phyloP scores from a whole-genome alignment of 2,797 vertebrate genomes.

The Delichon dasypus region DNA sequence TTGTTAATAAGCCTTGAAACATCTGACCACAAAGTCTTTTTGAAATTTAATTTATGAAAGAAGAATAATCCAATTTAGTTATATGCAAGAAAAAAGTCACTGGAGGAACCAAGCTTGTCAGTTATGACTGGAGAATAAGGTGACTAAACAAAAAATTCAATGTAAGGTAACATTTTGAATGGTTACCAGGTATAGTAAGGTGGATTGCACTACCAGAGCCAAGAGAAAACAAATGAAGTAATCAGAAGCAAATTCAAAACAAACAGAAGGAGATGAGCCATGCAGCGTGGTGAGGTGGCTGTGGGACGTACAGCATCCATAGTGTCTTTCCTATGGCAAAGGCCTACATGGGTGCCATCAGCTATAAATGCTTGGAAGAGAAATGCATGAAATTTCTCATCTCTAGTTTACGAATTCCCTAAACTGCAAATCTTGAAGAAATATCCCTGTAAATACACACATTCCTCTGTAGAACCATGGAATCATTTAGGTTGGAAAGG shows the following conservation, averaged over 20 bases:
- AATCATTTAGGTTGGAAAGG: background rate
- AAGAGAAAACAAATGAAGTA: background rate
- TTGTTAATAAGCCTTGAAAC: background rate
- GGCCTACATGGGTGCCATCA: background rate
- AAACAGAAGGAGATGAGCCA: background rate
- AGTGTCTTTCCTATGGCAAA: background rate
- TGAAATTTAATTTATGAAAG: background rate
- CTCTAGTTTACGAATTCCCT: background rate
- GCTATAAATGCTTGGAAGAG: background rate
- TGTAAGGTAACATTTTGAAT: background rate
- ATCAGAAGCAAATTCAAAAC: background rate
- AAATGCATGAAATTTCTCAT: background rate
- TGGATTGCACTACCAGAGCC: background rate
- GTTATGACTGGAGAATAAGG: background rate
- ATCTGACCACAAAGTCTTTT: background rate
- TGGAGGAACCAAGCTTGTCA: background rate
- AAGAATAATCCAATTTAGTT: background rate
- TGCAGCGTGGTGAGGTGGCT: background rate
- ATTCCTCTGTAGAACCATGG: background rate
- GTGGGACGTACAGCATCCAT: background rate
- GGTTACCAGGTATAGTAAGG: background rate
- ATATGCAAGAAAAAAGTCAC: background rate
- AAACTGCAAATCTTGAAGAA: background rate
- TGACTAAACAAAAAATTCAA: background rate
- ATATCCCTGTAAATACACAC: fast-evolving